Conservation (phyloP, 2,888 invertebrate species). For the Hybos culiciformis region DNA sequence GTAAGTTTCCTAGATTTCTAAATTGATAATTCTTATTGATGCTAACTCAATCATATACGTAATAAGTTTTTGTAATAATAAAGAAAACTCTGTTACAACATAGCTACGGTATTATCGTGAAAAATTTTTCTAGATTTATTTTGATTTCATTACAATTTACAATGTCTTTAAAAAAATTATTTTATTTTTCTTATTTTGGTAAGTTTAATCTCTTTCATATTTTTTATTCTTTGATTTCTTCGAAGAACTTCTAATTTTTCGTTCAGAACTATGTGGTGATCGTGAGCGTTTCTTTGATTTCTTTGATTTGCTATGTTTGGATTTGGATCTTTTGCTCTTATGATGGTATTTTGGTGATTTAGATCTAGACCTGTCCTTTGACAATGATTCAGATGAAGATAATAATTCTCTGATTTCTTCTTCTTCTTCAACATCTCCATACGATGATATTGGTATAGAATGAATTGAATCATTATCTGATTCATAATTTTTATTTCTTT, state of each 20-base stretch:
- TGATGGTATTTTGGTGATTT: neutral
- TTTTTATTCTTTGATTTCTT: neutral
- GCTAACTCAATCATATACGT: too few species aligned
- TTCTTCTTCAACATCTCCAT: constrained; percentile 28
- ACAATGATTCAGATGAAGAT: constrained; percentile 10
- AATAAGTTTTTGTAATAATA: too few species aligned
- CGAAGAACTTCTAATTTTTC: neutral
- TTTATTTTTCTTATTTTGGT: too few species aligned
- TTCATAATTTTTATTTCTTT: constrained; percentile 17
- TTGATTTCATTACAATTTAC: too few species aligned
- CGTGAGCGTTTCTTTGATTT: constrained; percentile 13
- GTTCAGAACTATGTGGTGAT: constrained; percentile 4
- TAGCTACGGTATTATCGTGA: too few species aligned
- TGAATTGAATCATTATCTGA: constrained; percentile 29
- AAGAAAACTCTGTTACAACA: too few species aligned
- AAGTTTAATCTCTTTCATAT: neutral
- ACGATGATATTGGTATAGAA: constrained; percentile 34
- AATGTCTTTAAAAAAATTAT: too few species aligned
- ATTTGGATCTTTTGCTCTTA: neutral
- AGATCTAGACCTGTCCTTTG: constrained; percentile 7
- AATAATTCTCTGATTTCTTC: constrained; percentile 12
- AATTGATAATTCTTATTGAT: too few species aligned
- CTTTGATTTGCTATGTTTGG: neutral
- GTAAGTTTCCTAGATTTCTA: too few species aligned
- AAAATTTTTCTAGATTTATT: too few species aligned